Evolutionary conservation across 2,113 vertebrate genomes (phyloP), one percentile per base, ranked within the genome.

Genomic region (Microcebus ravelobensis): DNA sequence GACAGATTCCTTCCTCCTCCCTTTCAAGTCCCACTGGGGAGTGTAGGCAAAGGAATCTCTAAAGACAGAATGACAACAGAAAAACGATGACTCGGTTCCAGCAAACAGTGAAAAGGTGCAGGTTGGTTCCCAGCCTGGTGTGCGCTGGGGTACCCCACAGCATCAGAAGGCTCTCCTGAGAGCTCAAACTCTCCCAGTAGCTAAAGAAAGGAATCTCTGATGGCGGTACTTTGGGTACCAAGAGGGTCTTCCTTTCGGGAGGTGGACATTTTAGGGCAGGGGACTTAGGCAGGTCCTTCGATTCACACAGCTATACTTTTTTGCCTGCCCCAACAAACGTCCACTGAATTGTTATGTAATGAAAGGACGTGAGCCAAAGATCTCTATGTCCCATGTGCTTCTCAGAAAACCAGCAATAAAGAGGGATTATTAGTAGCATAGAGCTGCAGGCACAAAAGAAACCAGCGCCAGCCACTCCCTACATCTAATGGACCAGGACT

Each of bases 331-430:
- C 2, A 0, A 76, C 0, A 71, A 71, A 71, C 2, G 13, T 39
- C 45, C 71, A 21, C 17, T 77, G n/a, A 79, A 48, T 1, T 71
- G 71, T 48, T 83, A 59, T 25, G 36, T 3, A n/a, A 17, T 42
- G 18, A 50, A 94, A 93, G 74, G 74, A 79, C 3, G 0, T 21
- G 14, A 12, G 3, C 36, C 76, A 48, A 77, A 36, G 36, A 45
- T 18, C n/a, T 94, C 71, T 57, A 18, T 9, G 65, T 45, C 70
- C 81, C 50, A 10, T 0, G 2, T 76, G 85, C 52, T 76, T 87
- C 84, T 87, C 65, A 92, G 93, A 86, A 71, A 89, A 67, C 25
- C 29, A 82, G 94, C 65, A 76, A 59, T 82, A 20, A 65, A 55
- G 48, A 42, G 14, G 91, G 45, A 67, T 93, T n/a, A 67, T 27